A percentile compares a stretch with the other conserved stretches of the same genome.
These are phyloP conservation scores for Brachymystax lenok DNA, from an alignment of 2,797 vertebrate genomes.

Conservation along the genomic window DNA sequence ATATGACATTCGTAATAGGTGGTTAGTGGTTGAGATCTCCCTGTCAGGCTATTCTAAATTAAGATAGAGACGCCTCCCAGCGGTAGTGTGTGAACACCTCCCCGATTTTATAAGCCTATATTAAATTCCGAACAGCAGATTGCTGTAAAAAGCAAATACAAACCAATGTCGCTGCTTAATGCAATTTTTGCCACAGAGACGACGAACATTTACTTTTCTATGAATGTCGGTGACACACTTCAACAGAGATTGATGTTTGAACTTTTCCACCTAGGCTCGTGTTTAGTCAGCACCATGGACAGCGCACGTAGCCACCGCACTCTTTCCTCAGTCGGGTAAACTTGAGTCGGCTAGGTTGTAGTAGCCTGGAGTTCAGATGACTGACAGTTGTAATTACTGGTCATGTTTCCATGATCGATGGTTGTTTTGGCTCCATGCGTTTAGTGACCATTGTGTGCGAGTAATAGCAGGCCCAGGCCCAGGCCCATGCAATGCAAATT, in stretches of 20 bases:
- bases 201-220: not conserved
- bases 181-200: not conserved
- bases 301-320: not conserved
- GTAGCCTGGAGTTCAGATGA: not conserved
- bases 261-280: not conserved
- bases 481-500: not conserved
- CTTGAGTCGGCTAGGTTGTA: not conserved
- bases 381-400: not conserved
- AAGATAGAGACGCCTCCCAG: not conserved
- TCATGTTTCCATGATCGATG: not conserved
- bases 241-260: not conserved
- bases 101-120: not conserved
- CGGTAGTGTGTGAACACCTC: not conserved
- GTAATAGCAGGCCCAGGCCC: not conserved
- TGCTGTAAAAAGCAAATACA: not conserved
- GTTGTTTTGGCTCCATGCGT: not conserved
- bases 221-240: not conserved
- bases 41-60: not conserved
- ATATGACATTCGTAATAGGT: not conserved
- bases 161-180: not conserved
- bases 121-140: not conserved
- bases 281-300: constrained; percentile 6
- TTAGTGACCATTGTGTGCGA: not conserved
- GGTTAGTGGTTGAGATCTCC: not conserved
- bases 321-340: not conserved